These are phyloP conservation scores for Idaea aversata DNA, from an alignment of 2,888 invertebrate genomes.

Conservation along the genomic window DNA sequence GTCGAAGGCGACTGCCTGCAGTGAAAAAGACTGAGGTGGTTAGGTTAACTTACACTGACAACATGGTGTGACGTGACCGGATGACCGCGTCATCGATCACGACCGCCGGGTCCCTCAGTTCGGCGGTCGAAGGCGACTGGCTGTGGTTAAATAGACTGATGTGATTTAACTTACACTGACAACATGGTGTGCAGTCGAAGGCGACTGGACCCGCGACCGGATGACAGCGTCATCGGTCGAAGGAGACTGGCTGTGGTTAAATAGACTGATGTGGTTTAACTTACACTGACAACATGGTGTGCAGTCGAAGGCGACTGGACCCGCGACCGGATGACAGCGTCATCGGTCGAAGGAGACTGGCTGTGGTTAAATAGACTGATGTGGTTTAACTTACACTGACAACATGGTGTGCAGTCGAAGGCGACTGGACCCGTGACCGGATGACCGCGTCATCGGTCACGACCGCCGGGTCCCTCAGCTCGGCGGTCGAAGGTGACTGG, in stretches of 20 bases:
- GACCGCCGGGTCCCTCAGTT: too few species aligned
- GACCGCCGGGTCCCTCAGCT: conserved; percentile 67
- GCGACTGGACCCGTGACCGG: conserved; percentile 70
- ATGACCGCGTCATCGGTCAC: conserved; percentile 70
- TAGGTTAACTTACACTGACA: neutral
- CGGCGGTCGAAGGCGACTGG: conserved; percentile 59
- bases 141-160: too few species aligned
- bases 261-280: neutral
- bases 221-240: conserved; percentile 70
- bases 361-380: too few species aligned
- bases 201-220: conserved; percentile 71
- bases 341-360: too few species aligned
- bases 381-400: conserved; percentile 51
- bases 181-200: conserved; percentile 67
- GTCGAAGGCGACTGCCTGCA: too few species aligned
- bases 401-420: conserved; percentile 67
- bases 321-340: too few species aligned
- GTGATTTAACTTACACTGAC: conserved; percentile 51
- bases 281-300: neutral
- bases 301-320: too few species aligned
- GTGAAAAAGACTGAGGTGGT: too few species aligned
- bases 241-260: too few species aligned
- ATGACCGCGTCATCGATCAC: too few species aligned
- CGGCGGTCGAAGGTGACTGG: conserved; percentile 79
- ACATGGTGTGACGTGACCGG: too few species aligned